Conservation (phyloP, 2,797 vertebrate genomes). For the Tragopan temminckii region DNA sequence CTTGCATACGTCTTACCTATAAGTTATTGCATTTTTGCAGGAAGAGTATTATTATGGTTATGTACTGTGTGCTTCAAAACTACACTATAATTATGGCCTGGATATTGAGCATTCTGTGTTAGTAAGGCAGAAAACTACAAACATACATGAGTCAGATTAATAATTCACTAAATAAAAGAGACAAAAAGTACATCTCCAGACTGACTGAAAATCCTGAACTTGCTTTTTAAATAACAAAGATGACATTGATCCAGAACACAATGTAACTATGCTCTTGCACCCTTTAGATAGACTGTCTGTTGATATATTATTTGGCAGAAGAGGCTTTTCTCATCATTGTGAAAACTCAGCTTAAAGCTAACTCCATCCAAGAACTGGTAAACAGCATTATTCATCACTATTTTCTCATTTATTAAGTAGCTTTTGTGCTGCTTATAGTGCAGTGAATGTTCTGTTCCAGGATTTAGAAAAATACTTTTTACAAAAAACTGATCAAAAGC, state of each 20-base stretch:
- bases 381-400: slow-evolving; percentile 35
- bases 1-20: background rate
- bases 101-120: background rate
- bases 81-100: background rate
- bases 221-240: slow-evolving; percentile 21
- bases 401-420: slow-evolving; percentile 28
- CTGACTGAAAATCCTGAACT: background rate
- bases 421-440: slow-evolving; percentile 27
- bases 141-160: background rate
- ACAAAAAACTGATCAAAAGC: background rate
- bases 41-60: background rate
- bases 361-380: slow-evolving; percentile 22
- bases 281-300: background rate
- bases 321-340: slow-evolving; percentile 16
- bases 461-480: slow-evolving; percentile 9
- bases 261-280: slow-evolving; percentile 4
- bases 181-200: background rate
- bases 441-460: slow-evolving; percentile 12
- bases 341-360: slow-evolving; percentile 39
- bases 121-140: background rate
- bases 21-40: background rate
- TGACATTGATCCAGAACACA: slow-evolving; percentile 12
- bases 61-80: background rate
- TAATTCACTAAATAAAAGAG: background rate
- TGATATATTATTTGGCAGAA: slow-evolving; percentile 39